Percentiles rank a stretch among this genome's conserved stretches.
These are phyloP conservation scores for Pyrgus malvae DNA, from an alignment of 2,888 invertebrate genomes.

Conservation along the genomic window DNA sequence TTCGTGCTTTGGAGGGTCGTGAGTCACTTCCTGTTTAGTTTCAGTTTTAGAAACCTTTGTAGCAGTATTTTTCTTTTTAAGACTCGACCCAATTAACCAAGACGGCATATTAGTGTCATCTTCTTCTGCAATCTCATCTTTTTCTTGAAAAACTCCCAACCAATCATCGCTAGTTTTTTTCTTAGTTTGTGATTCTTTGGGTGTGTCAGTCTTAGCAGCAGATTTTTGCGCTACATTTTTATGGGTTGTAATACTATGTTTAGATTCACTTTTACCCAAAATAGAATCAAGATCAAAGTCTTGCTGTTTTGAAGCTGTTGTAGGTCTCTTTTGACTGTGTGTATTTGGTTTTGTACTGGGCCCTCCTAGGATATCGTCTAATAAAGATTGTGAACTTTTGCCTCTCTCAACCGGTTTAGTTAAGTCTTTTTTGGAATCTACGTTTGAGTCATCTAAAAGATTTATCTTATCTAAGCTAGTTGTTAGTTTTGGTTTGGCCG, in stretches of 20 bases:
- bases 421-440: constrained; percentile 48
- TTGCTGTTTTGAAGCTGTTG: constrained; percentile 53
- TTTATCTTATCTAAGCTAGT: constrained; percentile 56
- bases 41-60: constrained; percentile 30
- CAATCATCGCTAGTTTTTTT: constrained; percentile 64
- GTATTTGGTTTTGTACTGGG: constrained; percentile 52
- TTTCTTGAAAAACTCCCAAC: constrained; percentile 71
- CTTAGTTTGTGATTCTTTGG: constrained; percentile 42
- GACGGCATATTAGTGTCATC: constrained; percentile 61
- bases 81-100: constrained; percentile 60
- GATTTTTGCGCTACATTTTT: constrained; percentile 45
- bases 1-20: constrained; percentile 19
- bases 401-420: constrained; percentile 55
- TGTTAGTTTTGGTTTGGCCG: constrained; percentile 53
- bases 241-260: constrained; percentile 39
- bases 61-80: constrained; percentile 52
- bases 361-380: constrained; percentile 81
- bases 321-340: constrained; percentile 42
- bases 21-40: constrained; percentile 26
- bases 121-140: constrained; percentile 51
- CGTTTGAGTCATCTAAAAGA: constrained; percentile 51
- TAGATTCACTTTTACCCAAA: constrained; percentile 55
- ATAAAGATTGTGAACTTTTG: constrained; percentile 69
- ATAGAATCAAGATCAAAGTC: constrained; percentile 65
- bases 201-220: constrained; percentile 40